Evolutionary conservation across 23 tunicate genomes (phyloP), one percentile per base, ranked within the genome.

Genomic region (Corella eumyota): DNA sequence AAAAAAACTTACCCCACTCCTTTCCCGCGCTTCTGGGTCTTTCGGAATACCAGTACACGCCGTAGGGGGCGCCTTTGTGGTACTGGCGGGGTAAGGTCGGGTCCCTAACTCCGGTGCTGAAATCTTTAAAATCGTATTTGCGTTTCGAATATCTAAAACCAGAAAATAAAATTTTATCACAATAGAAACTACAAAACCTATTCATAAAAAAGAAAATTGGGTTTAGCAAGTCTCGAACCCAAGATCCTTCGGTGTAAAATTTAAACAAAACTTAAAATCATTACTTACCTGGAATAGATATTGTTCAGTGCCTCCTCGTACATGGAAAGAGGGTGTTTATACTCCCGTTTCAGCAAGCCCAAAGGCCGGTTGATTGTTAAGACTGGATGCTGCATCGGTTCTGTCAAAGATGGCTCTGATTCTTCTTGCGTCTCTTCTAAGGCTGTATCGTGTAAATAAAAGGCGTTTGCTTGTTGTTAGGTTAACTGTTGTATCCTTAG

Each of bases 311-410:
- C 76, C 29, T 62, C 66, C 51, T 83, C 92, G 34, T 83, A 83
- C 81, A 83, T 83, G 2, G 92, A 83, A 31, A 83, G 50, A 1
- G 92, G 92, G 66, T 83, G 92, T 45, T 83, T 83, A 66, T 83
- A 83, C 66, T 83, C 92, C 44, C 75, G 45, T 24, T 59, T 60
- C 30, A 83, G 28, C 17, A 83, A 50, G n/a, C 92, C 81, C 23
- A 83, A 67, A n/a, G 92, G 81, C 32, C 62, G 59, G 0, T 48
- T 22, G 20, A 83, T 74, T 22, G 45, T 50, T 5, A 83, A 25
- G 4, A 51, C 64, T 1, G 92, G 92, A 50, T 83, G 81, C 3
- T 53, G 66, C 4, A 83, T 30, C 0, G 92, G 62, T 30, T 81
- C 79, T 7, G 79, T 46, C 29, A 72, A 35, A 19, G 78, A 61